Base-by-base conservation (phyloP, 2,888 invertebrate genomes). In the Drosophila recens region DNA sequence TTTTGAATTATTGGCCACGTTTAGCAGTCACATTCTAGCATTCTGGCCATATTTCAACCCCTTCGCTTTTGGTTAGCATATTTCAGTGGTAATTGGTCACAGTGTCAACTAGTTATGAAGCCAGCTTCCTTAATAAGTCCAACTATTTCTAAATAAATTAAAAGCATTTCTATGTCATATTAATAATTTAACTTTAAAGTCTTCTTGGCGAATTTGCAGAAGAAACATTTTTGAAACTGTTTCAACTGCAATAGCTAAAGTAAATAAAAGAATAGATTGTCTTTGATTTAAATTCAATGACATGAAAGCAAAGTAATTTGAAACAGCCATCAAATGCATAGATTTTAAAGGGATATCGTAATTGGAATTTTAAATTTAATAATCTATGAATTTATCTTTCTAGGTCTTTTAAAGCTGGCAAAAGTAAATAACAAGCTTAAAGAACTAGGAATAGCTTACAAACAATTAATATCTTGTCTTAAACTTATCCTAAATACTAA, bases 1-100 rank as follows among this genome's bases (percentile, higher is more conserved):
- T 57, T 67, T 57, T 51, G 58, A 52, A 27, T 52, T 38, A 58
- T 68, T 40, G 51, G 52, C 6, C 48, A 58, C 23, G 20, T 36
- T 23, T 11, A n/a, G 23, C 34, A 36, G 33, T 9, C 9, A 5
- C 17, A 34, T 45, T 42, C 30, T n/a, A 4, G 4, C 0, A 23
- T 3, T 23, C 11, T 23, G 10, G 5, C 13, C 45, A 56, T 15
- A 45, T 43, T 56, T 56, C 33, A 20, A 17, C 15, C 3, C 6
- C 17, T 20, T 49, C 13, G 49, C n/a, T 0, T 9, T 23, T n/a
- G 23, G 2, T 13, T 23, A 23, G 5, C 23, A 23, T 23, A n/a
- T 48, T 48, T 48, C 9, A 15, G n/a, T 38, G 20, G 11, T 33
- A 3, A 10, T n/a, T 43, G 33, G 45, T 20, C 45, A 45, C 23